These are phyloP conservation scores for Alouatta palliata DNA, from an alignment of 2,113 vertebrate genomes.

Conservation along the genomic window DNA sequence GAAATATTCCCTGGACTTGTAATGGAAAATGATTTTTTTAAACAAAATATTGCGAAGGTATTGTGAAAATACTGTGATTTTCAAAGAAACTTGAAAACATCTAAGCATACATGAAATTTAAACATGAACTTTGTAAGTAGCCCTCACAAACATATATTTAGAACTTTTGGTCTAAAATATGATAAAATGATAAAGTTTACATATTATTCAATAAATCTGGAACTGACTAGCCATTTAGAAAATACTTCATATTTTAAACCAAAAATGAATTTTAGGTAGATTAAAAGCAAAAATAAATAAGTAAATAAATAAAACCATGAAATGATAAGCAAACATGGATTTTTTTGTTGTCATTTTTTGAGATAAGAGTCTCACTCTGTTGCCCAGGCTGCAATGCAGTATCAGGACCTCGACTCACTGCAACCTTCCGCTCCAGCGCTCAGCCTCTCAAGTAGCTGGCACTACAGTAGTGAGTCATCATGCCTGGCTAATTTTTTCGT, in stretches of 20 bases:
- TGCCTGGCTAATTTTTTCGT: too few relatives aligned
- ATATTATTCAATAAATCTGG: constrained; percentile 33
- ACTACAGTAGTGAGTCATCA: too few relatives aligned
- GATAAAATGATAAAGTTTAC: neutral
- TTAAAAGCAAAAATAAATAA: neutral
- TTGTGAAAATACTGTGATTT: neutral
- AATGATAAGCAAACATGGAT: neutral
- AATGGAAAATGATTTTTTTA: neutral
- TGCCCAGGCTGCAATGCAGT: too few relatives aligned
- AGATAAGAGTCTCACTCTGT: too few relatives aligned
- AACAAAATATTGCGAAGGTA: neutral
- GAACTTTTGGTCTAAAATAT: constrained; percentile 19
- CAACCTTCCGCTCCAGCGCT: too few relatives aligned
- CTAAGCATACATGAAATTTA: constrained; percentile 1
- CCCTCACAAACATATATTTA: neutral
- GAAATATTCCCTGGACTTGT: constrained; percentile 24
- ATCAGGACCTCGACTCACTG: too few relatives aligned
- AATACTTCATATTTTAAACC: constrained; percentile 24
- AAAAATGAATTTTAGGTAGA: constrained; percentile 38
- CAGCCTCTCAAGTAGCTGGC: too few relatives aligned
- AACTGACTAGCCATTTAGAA: constrained; percentile 3
- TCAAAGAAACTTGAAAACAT: constrained; percentile 37
- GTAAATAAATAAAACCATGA: neutral
- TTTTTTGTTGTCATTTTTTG: too few relatives aligned
- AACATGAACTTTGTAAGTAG: constrained; percentile 21